Conservation (phyloP, 2,888 invertebrate genomes). For the Orthosia gothica region DNA sequence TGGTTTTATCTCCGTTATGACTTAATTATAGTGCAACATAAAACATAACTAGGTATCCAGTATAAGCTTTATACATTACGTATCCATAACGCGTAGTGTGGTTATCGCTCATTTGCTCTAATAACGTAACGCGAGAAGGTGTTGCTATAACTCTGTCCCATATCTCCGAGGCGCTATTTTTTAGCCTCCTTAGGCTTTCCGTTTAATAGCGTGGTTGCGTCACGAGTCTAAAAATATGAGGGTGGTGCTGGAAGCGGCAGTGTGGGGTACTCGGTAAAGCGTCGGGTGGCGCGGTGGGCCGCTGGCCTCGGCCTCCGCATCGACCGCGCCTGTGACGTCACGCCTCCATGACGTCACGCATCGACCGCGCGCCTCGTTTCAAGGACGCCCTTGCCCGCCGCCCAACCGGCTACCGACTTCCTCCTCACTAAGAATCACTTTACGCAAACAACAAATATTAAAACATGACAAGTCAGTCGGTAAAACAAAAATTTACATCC, state of each 20-base stretch:
- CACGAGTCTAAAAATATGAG: conserved; percentile 88
- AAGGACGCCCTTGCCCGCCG: conserved; percentile 87
- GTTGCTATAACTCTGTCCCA: conserved; percentile 30
- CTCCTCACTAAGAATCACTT: conserved; percentile 74
- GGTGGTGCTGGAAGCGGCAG: conserved; percentile 78
- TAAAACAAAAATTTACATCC: conserved; percentile 49
- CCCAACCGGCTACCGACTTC: conserved; percentile 81
- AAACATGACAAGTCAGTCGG: conserved; percentile 40
- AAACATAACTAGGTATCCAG: neutral
- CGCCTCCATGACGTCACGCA: conserved; percentile 85
- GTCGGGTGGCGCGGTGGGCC: conserved; percentile 71
- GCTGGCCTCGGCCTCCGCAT: conserved; percentile 83
- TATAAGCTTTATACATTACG: neutral
- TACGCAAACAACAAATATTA: conserved; percentile 66
- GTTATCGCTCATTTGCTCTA: neutral
- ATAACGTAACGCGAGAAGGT: neutral
- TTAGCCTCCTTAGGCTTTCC: conserved; percentile 72
- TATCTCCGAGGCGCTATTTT: conserved; percentile 76
- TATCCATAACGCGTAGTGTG: neutral
- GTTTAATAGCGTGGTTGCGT: conserved; percentile 83
- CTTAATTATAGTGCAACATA: conserved; percentile 18
- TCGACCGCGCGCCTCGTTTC: conserved; percentile 87
- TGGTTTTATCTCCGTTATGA: conserved; percentile 18
- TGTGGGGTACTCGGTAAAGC: conserved; percentile 77
- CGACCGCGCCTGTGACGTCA: conserved; percentile 88